Conservation (phyloP, 2,797 vertebrate genomes). For the Pempheris klunzingeri region DNA sequence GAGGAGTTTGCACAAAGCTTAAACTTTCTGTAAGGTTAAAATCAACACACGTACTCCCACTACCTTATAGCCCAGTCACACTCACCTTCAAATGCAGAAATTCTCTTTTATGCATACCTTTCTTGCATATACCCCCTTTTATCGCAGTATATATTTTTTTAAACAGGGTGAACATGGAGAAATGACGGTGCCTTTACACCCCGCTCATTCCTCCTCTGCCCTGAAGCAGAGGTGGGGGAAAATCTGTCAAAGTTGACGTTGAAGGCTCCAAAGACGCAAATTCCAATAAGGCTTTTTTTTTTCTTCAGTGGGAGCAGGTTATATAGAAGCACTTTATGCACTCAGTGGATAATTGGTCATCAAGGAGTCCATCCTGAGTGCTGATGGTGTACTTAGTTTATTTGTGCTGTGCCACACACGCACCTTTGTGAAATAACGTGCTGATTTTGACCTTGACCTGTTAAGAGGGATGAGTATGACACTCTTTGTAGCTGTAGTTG, state of each 20-base stretch:
- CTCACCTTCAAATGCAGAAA: slow-evolving; percentile 26
- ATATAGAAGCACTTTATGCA: slow-evolving; percentile 10
- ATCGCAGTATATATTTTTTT: slow-evolving; percentile 20
- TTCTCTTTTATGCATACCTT: neutral
- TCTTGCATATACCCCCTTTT: slow-evolving; percentile 7
- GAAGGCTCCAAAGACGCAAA: slow-evolving; percentile 12
- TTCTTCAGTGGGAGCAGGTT: slow-evolving; percentile 16
- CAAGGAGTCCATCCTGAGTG: slow-evolving; percentile 47
- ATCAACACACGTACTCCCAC: neutral
- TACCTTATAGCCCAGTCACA: neutral
- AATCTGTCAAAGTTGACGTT: too few relatives aligned
- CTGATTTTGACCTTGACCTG: slow-evolving; percentile 41
- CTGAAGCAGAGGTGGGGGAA: too few relatives aligned
- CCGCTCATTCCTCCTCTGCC: slow-evolving; percentile 15
- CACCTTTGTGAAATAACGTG: slow-evolving; percentile 25
- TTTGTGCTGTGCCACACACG: slow-evolving; percentile 15
- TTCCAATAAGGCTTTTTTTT: neutral
- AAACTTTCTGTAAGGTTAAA: slow-evolving; percentile 19
- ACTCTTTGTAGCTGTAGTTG: neutral
- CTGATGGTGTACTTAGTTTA: slow-evolving; percentile 8
- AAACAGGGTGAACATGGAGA: slow-evolving; percentile 9
- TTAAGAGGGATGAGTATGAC: slow-evolving; percentile 34
- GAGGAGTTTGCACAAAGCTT: slow-evolving; percentile 6
- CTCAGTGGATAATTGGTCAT: slow-evolving; percentile 32
- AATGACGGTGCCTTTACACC: slow-evolving; percentile 25